Conservation (phyloP, 92 coral and sea anemone genomes). For the Muricea muricata region DNA sequence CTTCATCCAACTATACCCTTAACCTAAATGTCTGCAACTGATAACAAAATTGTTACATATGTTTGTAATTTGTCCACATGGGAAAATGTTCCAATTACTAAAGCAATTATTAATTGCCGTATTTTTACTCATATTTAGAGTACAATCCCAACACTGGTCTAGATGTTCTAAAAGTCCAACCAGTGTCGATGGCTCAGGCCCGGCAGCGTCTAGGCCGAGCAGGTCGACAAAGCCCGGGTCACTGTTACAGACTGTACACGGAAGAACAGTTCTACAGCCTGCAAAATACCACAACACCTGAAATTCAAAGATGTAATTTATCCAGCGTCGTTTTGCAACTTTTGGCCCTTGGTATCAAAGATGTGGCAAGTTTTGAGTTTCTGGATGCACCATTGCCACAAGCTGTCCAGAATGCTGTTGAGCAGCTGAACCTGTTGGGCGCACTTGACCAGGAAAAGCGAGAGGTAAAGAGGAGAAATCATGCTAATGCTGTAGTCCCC, state of each 20-base stretch:
- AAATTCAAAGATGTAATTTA: slow-evolving; percentile 91
- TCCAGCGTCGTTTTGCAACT: slow-evolving; percentile 83
- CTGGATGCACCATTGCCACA: slow-evolving; percentile 81
- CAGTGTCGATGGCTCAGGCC: slow-evolving; percentile 98
- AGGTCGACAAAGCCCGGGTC: slow-evolving; percentile 93
- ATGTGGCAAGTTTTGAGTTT: slow-evolving; percentile 82
- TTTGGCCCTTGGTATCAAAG: slow-evolving; percentile 85
- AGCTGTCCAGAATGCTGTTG: slow-evolving; percentile 81
- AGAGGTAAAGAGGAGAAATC: not conserved
- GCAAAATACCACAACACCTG: slow-evolving; percentile 82
- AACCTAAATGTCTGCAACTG: too few relatives aligned
- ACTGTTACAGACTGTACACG: slow-evolving; percentile 90
- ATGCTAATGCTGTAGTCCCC: too few relatives aligned
- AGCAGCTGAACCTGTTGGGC: slow-evolving; percentile 77
- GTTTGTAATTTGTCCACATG: too few relatives aligned
- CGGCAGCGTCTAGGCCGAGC: slow-evolving; percentile 95
- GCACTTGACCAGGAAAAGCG: slow-evolving; percentile 70
- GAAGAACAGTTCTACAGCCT: slow-evolving; percentile 93
- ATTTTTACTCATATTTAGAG: slow-evolving; percentile 42
- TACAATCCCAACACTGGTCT: slow-evolving; percentile 97
- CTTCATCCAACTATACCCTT: too few relatives aligned
- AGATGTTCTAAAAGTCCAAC: slow-evolving; percentile 88
- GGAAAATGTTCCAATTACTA: not conserved
- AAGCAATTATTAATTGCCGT: not conserved
- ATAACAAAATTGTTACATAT: too few relatives aligned